Evolutionary conservation across 1,140 invertebrate species (phyloP).

Genomic region (Nomia melanderi): DNA sequence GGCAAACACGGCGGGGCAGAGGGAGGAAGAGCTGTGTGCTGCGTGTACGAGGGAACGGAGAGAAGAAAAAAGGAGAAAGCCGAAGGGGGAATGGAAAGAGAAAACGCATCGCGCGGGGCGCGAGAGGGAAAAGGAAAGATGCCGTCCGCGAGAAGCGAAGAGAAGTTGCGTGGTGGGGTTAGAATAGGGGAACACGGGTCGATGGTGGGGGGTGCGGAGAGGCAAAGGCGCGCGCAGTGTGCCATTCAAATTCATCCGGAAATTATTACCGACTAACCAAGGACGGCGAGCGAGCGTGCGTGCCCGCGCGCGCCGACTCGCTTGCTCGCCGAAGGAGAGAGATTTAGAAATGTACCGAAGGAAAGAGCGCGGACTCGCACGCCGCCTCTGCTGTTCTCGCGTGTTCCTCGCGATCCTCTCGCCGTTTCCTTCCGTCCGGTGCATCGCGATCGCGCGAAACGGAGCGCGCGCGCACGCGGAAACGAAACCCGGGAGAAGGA

Average conservation of each 20-base stretch:
- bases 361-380: no score
- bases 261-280: slow-evolving; percentile 72
- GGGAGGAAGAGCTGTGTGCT: background rate
- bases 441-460: slow-evolving; percentile 27
- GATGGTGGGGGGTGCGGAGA: background rate
- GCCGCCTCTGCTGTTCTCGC: no score
- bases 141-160: slow-evolving; percentile 29
- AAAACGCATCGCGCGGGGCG: background rate
- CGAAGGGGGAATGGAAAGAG: no score
- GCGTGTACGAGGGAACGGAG: slow-evolving; percentile 24
- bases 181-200: slow-evolving; percentile 22
- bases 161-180: background rate
- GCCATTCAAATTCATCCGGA: slow-evolving; percentile 76
- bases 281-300: slow-evolving; percentile 61
- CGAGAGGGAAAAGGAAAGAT: slow-evolving; percentile 8
- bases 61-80: slow-evolving; percentile 24
- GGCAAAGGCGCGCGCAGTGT: slow-evolving; percentile 54
- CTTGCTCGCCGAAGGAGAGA: no score
- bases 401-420: background rate
- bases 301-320: background rate
- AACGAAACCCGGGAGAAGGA: background rate
- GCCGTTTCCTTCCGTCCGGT: slow-evolving; percentile 12
- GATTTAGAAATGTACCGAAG: slow-evolving; percentile 11
- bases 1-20: slow-evolving; percentile 18
- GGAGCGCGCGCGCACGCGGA: slow-evolving; percentile 21